Base-by-base conservation (phyloP, 2,888 invertebrate genomes). In the Geotrupes spiniger region DNA sequence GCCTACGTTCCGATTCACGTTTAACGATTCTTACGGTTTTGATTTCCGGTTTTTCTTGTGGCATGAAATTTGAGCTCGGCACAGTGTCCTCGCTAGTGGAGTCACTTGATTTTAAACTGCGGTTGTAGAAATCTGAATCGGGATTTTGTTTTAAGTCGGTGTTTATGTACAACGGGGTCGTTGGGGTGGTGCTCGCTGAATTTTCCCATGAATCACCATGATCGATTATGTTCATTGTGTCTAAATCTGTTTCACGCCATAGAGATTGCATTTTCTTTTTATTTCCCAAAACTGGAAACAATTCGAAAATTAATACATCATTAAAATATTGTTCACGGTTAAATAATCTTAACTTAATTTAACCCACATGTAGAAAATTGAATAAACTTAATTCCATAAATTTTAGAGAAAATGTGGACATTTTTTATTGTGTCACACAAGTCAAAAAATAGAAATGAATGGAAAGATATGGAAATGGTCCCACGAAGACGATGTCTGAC, bases 1-100 rank as follows among this genome's bases (percentile, higher is more conserved):
- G 90, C 0, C 93, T 78, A 42, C 92, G 80, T 69, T 92, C 93
- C 14, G 92, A 90, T 69, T 93, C 92, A 9, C 93, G 78, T 74
- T 95, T 95, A 0, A 95, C 93, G 63, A 94, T 93, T 49, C 94
- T 81, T 11, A 95, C 94, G 0, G 94, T 94, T 78, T 93, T 92
- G 49, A 91, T 90, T 74, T 93, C 92, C 69, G 87, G 83, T 60
- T 91, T 91, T 65, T 93, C 93, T 46, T 87, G 84, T 1, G 78
- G 68, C 4, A 57, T 51, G 17, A 60, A 41, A 49, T 61, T 64
- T 16, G 60, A 60, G 47, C 57, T 65, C 17, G 63, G 57, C 6
- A 59, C 55, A 12, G 62, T 63, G 41, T 70, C 69, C 33, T 68
- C 68, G 46, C 64, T 67, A 1, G 66, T 63, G 1, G 66, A 67